These are phyloP conservation scores for Melanotaenia maccullochi DNA, from an alignment of 2,797 vertebrate genomes.

Conservation along the genomic window DNA sequence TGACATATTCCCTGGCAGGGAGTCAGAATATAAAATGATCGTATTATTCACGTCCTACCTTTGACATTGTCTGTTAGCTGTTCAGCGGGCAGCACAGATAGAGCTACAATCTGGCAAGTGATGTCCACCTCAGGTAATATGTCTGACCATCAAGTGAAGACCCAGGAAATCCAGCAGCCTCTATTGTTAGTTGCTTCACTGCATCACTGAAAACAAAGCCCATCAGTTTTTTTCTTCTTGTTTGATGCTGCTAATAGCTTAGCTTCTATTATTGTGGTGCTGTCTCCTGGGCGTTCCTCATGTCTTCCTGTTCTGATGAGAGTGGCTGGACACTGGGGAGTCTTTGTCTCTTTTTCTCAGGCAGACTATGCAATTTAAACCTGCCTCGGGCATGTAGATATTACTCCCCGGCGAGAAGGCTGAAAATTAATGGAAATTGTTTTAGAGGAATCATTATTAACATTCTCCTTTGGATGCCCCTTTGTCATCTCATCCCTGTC, in stretches of 20 bases:
- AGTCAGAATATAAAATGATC: slow-evolving; percentile 82
- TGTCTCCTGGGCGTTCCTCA: slow-evolving; percentile 75
- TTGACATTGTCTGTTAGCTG: slow-evolving; percentile 79
- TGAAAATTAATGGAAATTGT: slow-evolving; percentile 89
- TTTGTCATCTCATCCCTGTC: slow-evolving; percentile 79
- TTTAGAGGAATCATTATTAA: slow-evolving; percentile 88
- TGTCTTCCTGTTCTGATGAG: slow-evolving; percentile 78
- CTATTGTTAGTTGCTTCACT: slow-evolving; percentile 30
- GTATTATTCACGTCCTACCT: slow-evolving; percentile 80
- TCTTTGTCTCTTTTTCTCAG: slow-evolving; percentile 75
- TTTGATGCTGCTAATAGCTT: slow-evolving; percentile 66
- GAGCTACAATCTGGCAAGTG: slow-evolving; percentile 30
- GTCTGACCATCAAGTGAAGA: slow-evolving; percentile 26
- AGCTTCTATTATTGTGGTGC: slow-evolving; percentile 65
- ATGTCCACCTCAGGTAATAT: slow-evolving; percentile 38
- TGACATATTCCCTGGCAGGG: slow-evolving; percentile 80
- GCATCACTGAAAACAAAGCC: slow-evolving; percentile 46
- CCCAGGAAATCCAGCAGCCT: slow-evolving; percentile 23
- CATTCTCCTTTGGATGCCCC: slow-evolving; percentile 87
- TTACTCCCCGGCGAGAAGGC: slow-evolving; percentile 83
- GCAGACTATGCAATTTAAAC: slow-evolving; percentile 87
- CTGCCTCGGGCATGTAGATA: slow-evolving; percentile 86
- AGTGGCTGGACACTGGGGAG: slow-evolving; percentile 82
- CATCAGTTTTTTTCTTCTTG: slow-evolving; percentile 4
- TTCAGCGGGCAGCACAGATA: slow-evolving; percentile 41